Percentiles rank a stretch among this genome's conserved stretches.
Evolutionary conservation across 2,113 vertebrate species (phyloP).

Genomic region (Trochalopteron elliotii): DNA sequence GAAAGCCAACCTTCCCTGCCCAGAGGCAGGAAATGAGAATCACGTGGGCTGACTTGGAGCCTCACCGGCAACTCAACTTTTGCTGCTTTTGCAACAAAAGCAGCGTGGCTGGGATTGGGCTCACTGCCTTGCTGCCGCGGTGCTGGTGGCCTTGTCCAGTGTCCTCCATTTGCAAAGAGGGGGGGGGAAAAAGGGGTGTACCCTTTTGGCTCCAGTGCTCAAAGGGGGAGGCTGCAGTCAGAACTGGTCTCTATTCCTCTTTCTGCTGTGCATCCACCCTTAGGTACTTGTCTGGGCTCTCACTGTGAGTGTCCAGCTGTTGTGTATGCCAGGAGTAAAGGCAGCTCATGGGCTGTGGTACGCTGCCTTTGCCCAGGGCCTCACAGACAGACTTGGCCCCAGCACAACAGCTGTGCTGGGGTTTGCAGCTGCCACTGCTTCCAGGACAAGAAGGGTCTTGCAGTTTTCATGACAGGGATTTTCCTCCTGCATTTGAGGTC

Average conservation of each 20-base stretch:
- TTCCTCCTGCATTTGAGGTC: not conserved
- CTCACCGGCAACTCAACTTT: not conserved
- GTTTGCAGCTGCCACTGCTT: not conserved
- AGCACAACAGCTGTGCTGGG: fast-evolving
- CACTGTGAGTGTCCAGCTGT: not conserved
- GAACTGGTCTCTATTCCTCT: not conserved
- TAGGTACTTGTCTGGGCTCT: not conserved
- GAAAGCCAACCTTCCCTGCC: not conserved
- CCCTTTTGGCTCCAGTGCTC: not conserved
- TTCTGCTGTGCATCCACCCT: not conserved
- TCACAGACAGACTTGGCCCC: fast-evolving
- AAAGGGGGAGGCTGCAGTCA: not conserved
- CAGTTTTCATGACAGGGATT: not conserved
- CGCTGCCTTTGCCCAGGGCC: fast-evolving
- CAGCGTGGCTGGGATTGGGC: not conserved
- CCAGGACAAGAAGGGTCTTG: not conserved
- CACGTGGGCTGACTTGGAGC: not conserved
- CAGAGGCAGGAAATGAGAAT: not conserved
- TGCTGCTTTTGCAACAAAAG: not conserved
- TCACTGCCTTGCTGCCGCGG: fast-evolving
- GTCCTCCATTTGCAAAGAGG: not conserved
- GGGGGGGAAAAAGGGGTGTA: not conserved
- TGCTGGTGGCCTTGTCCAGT: not conserved
- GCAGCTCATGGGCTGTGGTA: not conserved
- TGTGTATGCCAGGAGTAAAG: fast-evolving